Conservation (phyloP, 64 coral and sea anemone genomes). For the Anthopleura sola region DNA sequence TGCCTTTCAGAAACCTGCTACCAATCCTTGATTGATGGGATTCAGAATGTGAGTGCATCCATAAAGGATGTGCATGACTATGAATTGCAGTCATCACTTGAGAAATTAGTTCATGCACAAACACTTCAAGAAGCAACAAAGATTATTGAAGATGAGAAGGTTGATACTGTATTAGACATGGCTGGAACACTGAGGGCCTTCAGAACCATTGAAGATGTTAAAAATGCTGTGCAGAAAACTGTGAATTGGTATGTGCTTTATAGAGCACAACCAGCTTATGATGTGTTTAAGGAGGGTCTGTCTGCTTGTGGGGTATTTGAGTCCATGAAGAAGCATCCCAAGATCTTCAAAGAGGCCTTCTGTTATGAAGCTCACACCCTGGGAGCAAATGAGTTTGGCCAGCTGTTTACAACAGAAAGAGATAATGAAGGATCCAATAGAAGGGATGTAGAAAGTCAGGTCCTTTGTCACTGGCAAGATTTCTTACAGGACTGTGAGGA, state of each 20-base stretch:
- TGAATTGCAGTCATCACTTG: constrained; percentile 39
- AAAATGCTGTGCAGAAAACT: constrained; percentile 46
- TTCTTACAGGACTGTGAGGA: constrained; percentile 72
- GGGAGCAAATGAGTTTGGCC: constrained; percentile 26
- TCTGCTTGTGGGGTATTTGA: constrained; percentile 42
- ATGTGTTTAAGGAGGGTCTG: constrained; percentile 58
- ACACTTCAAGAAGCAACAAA: constrained; percentile 45
- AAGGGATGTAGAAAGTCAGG: constrained; percentile 28
- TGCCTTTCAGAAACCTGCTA: constrained; percentile 41
- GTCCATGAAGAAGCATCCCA: constrained; percentile 30
- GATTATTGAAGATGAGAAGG: constrained; percentile 33
- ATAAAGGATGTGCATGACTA: constrained; percentile 64
- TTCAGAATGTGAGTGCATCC: constrained; percentile 14
- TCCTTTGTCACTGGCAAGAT: constrained; percentile 66
- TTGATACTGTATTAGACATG: constrained; percentile 60
- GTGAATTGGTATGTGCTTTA: constrained; percentile 57
- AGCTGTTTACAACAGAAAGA: constrained; percentile 33
- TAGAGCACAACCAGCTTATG: constrained; percentile 30
- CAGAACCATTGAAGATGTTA: constrained; percentile 47
- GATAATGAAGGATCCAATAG: constrained; percentile 59
- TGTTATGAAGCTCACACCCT: constrained; percentile 32
- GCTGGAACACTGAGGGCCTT: constrained; percentile 36
- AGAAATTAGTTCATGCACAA: constrained; percentile 37
- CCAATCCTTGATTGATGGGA: constrained; percentile 48
- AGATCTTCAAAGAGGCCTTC: constrained; percentile 53